Conservation (phyloP, 1,140 invertebrate genomes). For the Heterodera carotae region DNA sequence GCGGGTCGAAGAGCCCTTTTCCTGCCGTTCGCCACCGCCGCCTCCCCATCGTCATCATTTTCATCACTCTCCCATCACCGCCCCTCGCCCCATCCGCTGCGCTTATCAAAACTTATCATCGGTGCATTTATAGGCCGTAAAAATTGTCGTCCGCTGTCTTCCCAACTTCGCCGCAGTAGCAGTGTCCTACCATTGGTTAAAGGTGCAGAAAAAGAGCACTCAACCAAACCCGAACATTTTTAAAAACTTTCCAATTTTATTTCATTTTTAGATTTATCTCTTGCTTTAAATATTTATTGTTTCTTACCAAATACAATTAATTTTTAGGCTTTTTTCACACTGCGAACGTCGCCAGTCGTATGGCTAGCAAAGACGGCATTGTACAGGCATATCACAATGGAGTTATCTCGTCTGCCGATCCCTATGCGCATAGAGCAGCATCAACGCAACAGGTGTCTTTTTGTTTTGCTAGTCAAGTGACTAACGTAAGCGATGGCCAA, state of each 20-base stretch:
- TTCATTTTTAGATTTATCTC: no score
- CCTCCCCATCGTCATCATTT: background rate
- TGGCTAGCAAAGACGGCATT: background rate
- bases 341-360: background rate
- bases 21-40: no score
- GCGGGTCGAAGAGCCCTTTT: background rate
- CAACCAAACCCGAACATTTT: no score
- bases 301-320: no score
- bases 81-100: background rate
- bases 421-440: background rate
- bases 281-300: no score
- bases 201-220: background rate
- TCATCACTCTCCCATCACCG: background rate
- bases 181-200: background rate
- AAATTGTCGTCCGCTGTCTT: background rate
- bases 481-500: no score
- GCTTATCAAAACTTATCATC: conserved; percentile 10
- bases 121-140: background rate
- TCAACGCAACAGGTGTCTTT: background rate
- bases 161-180: background rate
- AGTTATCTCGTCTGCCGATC: background rate
- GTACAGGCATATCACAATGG: background rate
- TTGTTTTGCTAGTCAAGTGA: no score
- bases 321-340: background rate
- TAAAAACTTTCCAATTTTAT: no score